Evolutionary conservation across 2,888 invertebrate genomes (phyloP).

Genomic region (Tinea pellionella): DNA sequence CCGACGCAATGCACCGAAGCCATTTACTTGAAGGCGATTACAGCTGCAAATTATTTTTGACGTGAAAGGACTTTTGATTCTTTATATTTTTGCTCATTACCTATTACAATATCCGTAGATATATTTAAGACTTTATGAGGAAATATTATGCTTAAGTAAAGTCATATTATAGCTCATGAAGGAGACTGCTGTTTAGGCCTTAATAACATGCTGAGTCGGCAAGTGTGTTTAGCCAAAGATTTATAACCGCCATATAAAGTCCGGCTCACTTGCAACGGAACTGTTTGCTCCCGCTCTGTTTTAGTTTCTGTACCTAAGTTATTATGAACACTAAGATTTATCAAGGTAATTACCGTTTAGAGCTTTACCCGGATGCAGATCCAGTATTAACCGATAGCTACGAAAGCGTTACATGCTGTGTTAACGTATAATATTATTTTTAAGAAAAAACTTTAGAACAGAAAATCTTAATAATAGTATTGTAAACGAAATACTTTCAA

Average conservation of each 20-base stretch:
- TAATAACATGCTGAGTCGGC: conserved; percentile 14
- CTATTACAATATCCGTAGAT: neutral
- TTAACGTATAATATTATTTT: too few species aligned
- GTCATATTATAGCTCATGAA: neutral
- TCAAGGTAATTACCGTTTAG: neutral
- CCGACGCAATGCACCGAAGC: conserved; percentile 65
- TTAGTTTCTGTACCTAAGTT: neutral
- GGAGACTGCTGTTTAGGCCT: conserved; percentile 11
- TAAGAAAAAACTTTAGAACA: too few species aligned
- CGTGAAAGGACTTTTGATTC: neutral
- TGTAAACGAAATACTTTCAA: too few species aligned
- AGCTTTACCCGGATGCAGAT: neutral
- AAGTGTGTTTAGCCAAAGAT: conserved; percentile 12
- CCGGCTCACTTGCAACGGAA: conserved; percentile 5
- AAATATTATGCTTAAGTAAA: neutral
- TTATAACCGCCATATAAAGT: conserved; percentile 13
- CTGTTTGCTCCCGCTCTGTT: conserved; percentile 4
- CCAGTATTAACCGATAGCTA: too few species aligned
- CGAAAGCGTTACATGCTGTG: too few species aligned
- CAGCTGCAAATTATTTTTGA: conserved; percentile 19
- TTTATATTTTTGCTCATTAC: neutral
- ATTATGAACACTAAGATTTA: conserved; percentile 8
- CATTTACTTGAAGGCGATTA: conserved; percentile 61
- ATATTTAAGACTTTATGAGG: neutral
- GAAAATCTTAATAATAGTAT: too few species aligned